phyloP scores from a whole-genome alignment of 2,888 invertebrate genomes.

The Myathropa florea region DNA sequence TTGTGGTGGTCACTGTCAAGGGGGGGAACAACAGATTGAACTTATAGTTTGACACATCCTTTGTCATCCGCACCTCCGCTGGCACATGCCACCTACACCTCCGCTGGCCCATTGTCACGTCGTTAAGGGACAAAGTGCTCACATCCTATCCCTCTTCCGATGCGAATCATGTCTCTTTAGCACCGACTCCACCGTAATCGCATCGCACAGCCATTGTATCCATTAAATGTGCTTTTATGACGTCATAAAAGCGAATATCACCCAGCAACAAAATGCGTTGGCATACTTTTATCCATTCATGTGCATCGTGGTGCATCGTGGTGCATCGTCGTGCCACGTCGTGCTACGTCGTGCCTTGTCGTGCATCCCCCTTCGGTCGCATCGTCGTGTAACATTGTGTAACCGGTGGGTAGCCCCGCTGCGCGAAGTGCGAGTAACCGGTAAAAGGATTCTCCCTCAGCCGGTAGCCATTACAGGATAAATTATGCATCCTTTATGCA shows the following conservation, averaged over 20 bases:
- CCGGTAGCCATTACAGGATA: constrained; percentile 54
- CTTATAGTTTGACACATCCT: background rate
- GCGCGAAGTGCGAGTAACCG: background rate
- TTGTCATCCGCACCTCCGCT: background rate
- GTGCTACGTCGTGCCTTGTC: background rate
- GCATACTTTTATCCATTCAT: constrained; percentile 45
- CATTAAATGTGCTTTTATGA: constrained; percentile 58
- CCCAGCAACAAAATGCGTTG: constrained; percentile 32
- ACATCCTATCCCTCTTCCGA: constrained; percentile 14
- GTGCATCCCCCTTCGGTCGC: too few species aligned
- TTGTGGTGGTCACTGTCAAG: background rate
- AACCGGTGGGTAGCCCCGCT: background rate
- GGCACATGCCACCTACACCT: background rate
- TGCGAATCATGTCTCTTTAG: background rate
- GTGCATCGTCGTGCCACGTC: too few species aligned
- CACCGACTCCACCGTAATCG: background rate
- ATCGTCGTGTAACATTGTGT: too few species aligned
- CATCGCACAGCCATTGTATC: constrained; percentile 13
- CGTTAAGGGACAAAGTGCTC: constrained; percentile 16
- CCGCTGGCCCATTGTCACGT: background rate
- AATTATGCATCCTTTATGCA: constrained; percentile 66
- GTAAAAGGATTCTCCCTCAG: constrained; percentile 36
- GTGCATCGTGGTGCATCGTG: background rate
- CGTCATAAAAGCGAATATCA: constrained; percentile 49
- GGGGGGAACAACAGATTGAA: background rate